Evolutionary conservation across 2,888 invertebrate genomes (phyloP).

Genomic region (Tinea trinotella): DNA sequence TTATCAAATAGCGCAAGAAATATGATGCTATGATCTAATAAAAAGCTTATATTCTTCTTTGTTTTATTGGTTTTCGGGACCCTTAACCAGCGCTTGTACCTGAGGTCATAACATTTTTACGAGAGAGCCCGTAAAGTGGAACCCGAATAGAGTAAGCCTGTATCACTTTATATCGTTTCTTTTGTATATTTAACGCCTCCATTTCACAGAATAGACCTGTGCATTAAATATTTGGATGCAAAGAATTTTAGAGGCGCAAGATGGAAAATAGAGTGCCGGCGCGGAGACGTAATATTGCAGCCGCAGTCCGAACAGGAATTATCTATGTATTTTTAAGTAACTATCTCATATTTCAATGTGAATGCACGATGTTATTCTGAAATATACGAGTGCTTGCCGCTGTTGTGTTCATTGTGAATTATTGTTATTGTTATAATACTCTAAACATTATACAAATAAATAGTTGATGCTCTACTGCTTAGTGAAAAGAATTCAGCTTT

Average conservation of each 20-base stretch:
- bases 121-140: constrained; percentile 5
- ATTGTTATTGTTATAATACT: too few species aligned
- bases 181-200: constrained; percentile 63
- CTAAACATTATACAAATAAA: too few species aligned
- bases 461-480: too few species aligned
- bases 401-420: background rate
- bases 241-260: constrained; percentile 15
- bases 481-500: too few species aligned
- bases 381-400: background rate
- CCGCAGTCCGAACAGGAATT: constrained; percentile 2
- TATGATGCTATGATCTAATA: constrained; percentile 55
- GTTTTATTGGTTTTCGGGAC: constrained; percentile 46
- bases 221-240: constrained; percentile 16
- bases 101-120: constrained; percentile 20
- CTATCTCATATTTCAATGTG: constrained; percentile 3
- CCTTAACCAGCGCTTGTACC: constrained; percentile 36
- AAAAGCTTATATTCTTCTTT: constrained; percentile 46
- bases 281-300: background rate
- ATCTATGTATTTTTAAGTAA: constrained; percentile 5
- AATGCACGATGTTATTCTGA: constrained; percentile 4
- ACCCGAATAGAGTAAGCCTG: constrained; percentile 24
- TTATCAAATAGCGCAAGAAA: constrained; percentile 23
- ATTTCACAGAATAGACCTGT: constrained; percentile 24
- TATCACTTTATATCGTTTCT: constrained; percentile 58
- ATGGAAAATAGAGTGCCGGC: constrained; percentile 7